A percentile compares a stretch with the other conserved stretches of the same genome.
Evolutionary conservation across 2,797 vertebrate genomes (phyloP).

Genomic region (Sebastes steindachneri): DNA sequence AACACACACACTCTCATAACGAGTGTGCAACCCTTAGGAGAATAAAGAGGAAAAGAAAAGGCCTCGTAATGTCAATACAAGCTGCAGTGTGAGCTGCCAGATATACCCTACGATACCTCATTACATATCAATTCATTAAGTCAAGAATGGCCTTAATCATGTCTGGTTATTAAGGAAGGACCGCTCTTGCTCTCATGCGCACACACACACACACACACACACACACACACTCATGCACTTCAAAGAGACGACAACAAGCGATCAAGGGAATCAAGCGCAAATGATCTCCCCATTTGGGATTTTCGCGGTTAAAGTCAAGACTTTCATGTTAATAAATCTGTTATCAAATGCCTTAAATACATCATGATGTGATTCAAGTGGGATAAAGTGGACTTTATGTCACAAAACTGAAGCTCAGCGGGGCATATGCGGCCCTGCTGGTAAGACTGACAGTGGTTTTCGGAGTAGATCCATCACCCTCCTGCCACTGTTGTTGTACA

Average conservation of each 20-base stretch:
- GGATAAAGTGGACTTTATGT: conserved; percentile 18
- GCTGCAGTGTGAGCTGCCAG: conserved; percentile 52
- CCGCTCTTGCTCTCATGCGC: not conserved
- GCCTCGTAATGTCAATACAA: conserved; percentile 45
- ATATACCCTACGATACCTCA: conserved; percentile 62
- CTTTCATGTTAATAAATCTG: conserved; percentile 45
- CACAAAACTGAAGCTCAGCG: conserved; percentile 10
- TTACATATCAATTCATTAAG: conserved; percentile 71
- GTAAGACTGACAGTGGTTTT: conserved; percentile 35
- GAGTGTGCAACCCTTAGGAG: conserved; percentile 24
- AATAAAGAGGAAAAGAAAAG: conserved; percentile 37
- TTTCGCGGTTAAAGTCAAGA: conserved; percentile 50
- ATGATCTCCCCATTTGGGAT: conserved; percentile 47
- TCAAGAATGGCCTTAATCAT: conserved; percentile 69
- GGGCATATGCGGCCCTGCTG: conserved; percentile 15
- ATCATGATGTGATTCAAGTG: conserved; percentile 7
- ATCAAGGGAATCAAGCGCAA: conserved; percentile 65
- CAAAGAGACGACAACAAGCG: conserved; percentile 63
- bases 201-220: not conserved
- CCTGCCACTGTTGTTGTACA: not conserved
- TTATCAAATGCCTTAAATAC: conserved; percentile 4
- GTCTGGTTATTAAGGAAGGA: conserved; percentile 53
- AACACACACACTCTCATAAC: conserved; percentile 5
- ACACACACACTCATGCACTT: conserved; percentile 19
- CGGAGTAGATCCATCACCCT: conserved; percentile 10